Base-by-base conservation (phyloP, 2,797 vertebrate genomes). In the Sebastiscus albofasciatus region DNA sequence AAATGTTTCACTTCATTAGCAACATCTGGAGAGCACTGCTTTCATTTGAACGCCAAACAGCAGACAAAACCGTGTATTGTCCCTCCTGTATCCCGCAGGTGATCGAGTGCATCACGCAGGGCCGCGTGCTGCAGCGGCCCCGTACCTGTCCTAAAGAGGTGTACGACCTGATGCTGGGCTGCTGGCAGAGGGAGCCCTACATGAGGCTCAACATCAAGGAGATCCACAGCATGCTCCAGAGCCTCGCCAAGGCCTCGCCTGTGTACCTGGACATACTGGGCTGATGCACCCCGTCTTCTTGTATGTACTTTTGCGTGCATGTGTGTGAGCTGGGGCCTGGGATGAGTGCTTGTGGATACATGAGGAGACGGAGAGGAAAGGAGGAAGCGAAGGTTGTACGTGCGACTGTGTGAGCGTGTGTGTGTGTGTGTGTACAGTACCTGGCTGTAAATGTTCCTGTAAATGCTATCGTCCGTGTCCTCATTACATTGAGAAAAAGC, bases 231-330 rank as follows among this genome's bases (percentile, higher is more conserved):
- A 97, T 98, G 84, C 98, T 99, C 77, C 98, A 98, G 95, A 99
- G 97, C 95, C 96, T 99, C 92, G 97, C 98, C 94, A 99, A 99
- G 96, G 97, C 98, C 74, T 99, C 98, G n/a, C 98, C 98, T 0
- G 98, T 99, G 79, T 99, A 99, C 95, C 96, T 99, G 96, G 98
- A 99, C 94, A 99, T 99, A 93, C 97, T 99, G 95, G 98, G 99
- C 95, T 99, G 97, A 97, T 61, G 67, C 60, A 0, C n/a, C 58
- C 75, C 0, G 71, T 6, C 58, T 68, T 72, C 31, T 34, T 82
- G 87, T 87, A 82, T 86, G 90, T 87, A 83, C 69, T 83, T 22
- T 68, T 77, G 71, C 20, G 61, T 82, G 79, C 66, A 56, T 87
- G 83, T 20, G 59, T 78, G 81, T 31, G 75, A 27, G 80, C 26